phyloP scores from a whole-genome alignment of 2,113 vertebrate species.

The cattle (Bos taurus) region ARS-UCD2.0 NC_037340.1:80344001-80344500 shows the following conservation, averaged over 20 bases:
- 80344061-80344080: background rate
- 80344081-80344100: background rate
- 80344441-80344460: background rate
- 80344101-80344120: background rate
- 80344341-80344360: accelerated
- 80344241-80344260: background rate
- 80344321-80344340: too few relatives aligned
- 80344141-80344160: background rate
- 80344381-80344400: background rate
- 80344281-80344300: accelerated
- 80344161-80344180: background rate
- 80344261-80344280: background rate
- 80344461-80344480: background rate
- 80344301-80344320: accelerated
- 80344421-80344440: accelerated
- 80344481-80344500: background rate
- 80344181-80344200: background rate
- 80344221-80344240: background rate
- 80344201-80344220: background rate
- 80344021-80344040: background rate
- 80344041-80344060: background rate
- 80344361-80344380: background rate
- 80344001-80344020: background rate
- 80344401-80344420: background rate
- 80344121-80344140: background rate